Evolutionary conservation across 2,797 vertebrate species (phyloP).

Genomic region (Okamejei kenojei): DNA sequence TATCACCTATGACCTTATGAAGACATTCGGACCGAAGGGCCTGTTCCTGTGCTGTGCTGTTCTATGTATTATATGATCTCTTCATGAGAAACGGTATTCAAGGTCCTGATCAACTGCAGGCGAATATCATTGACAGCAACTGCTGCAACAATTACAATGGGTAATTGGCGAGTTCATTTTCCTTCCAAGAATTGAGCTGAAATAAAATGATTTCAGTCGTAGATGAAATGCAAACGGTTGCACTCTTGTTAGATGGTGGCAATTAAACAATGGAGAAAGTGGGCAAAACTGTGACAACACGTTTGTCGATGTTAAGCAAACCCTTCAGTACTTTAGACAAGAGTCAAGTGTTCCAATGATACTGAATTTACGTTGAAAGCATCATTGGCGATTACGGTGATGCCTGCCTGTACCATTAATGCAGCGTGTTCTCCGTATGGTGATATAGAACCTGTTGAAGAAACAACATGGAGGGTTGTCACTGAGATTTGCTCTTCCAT

Average conservation of each 20-base stretch:
- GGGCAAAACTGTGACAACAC: too few relatives aligned
- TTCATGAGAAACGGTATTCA: neutral
- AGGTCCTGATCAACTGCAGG: neutral
- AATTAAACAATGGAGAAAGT: neutral
- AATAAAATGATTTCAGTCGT: neutral
- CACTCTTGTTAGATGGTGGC: neutral
- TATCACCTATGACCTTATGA: too few relatives aligned
- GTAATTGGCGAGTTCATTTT: neutral
- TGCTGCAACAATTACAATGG: neutral
- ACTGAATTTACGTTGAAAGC: neutral
- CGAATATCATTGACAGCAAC: neutral
- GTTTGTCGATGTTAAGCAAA: neutral
- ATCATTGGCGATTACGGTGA: neutral
- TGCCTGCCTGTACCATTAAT: neutral
- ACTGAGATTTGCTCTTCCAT: neutral
- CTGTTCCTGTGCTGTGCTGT: too few relatives aligned
- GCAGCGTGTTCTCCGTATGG: neutral
- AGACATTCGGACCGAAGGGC: too few relatives aligned
- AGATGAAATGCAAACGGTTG: neutral
- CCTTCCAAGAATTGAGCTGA: neutral
- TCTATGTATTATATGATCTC: neutral
- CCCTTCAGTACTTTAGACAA: neutral
- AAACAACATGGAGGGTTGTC: neutral
- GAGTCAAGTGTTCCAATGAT: neutral
- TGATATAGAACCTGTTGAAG: neutral